Conservation (phyloP, 2,113 vertebrate genomes). For the Odontophorus gujanensis region DNA sequence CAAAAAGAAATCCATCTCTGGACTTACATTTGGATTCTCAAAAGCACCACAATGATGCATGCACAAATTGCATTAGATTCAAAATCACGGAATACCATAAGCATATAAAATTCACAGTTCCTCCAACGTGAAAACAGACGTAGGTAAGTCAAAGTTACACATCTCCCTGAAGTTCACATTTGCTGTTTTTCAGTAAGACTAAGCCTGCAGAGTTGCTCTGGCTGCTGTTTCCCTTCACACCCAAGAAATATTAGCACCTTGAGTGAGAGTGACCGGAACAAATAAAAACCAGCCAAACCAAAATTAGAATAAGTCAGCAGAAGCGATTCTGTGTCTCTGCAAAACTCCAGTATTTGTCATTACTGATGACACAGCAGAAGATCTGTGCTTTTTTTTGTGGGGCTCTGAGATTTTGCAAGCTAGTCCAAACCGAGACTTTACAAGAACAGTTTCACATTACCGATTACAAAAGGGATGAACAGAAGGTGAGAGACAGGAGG, state of each 20-base stretch:
- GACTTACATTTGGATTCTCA: neutral
- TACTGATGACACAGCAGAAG: slow-evolving; percentile 12
- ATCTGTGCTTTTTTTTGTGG: neutral
- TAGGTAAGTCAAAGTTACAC: neutral
- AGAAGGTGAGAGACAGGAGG: slow-evolving; percentile 9
- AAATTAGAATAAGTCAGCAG: neutral
- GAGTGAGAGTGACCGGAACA: neutral
- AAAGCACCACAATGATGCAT: neutral
- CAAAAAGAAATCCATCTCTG: neutral
- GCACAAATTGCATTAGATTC: neutral
- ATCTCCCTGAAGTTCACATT: slow-evolving; percentile 22
- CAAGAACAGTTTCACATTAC: neutral
- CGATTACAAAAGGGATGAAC: neutral
- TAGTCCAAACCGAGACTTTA: neutral
- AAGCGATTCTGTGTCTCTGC: neutral
- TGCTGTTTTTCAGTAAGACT: neutral
- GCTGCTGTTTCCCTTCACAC: neutral
- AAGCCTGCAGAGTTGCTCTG: neutral
- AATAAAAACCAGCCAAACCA: slow-evolving; percentile 10
- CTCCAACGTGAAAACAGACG: neutral
- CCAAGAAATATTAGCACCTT: neutral
- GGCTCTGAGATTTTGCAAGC: neutral
- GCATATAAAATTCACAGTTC: neutral
- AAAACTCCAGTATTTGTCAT: neutral
- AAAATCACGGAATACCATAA: neutral